Base-by-base conservation (phyloP, 2,797 vertebrate species). In the Manis crassicaudata region DNA sequence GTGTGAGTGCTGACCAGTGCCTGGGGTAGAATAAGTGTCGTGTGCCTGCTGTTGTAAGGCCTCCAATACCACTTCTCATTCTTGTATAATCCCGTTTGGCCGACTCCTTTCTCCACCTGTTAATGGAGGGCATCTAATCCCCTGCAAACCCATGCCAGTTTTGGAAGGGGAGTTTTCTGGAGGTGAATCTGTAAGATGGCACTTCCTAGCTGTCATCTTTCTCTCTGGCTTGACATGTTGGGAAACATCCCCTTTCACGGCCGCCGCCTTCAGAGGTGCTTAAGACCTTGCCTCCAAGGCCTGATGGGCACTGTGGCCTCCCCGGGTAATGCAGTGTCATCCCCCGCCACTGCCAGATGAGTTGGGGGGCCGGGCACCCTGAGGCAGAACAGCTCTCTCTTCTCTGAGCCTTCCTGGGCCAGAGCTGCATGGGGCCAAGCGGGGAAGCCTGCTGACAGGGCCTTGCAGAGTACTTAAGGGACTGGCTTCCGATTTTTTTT, bases 281-380 rank as follows among this genome's bases (percentile, higher is more conserved):
- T 10, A 52, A 73, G 25, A 29, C 46, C 43, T 50, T 7, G 14
- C n/a, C 32, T 65, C 81, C 40, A 52, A 32, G 43, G 14, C 29
- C 16, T 1, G 2, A 25, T 50, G 63, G 18, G 46, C 62, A 16
- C 2, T 6, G 1, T 32, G 6, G 37, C 43, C 1, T 23, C 46
- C 60, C 56, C 32, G 67, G 43, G 13, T 23, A 20, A 25, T 6
- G 12, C 0, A 12, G 62, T 67, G 3, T 27, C 67, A 2, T 46
- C 46, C 16, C 84, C 1, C 11, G 37, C 16, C 52, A 56, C 52
- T 80, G 52, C 46, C 52, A 68, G 27, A 32, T 29, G 18, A n/a
- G 35, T 1, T 1, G 21, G 23, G 2, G 13, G 43, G 60, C 25
- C 25, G 7, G 1, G 43, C 2, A 0, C 37, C 11, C 25, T 25